A percentile compares a stretch with the other conserved stretches of the same genome.
These are phyloP conservation scores for Sphinx pinastri DNA, from an alignment of 2,888 invertebrate genomes.

Conservation along the genomic window DNA sequence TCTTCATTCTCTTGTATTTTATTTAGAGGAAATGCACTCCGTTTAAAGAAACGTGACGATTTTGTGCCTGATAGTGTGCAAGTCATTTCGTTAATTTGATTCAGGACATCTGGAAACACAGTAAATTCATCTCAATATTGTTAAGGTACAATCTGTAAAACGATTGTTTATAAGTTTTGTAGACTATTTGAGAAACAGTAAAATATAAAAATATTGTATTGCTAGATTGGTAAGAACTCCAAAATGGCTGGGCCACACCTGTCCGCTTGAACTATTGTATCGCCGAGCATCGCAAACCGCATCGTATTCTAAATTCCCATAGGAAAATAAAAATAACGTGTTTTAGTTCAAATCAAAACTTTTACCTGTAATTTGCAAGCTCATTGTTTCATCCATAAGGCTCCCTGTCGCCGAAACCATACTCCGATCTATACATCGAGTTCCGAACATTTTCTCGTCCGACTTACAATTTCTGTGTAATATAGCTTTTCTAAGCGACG, in stretches of 20 bases:
- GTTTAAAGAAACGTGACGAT: slow-evolving; percentile 34
- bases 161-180: not conserved
- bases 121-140: not conserved
- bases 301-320: no score
- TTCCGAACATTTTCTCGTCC: slow-evolving; percentile 14
- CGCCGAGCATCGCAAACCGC: no score
- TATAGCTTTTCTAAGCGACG: slow-evolving; percentile 66
- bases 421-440: not conserved
- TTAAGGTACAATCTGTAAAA: not conserved
- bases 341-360: no score
- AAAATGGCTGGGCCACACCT: no score
- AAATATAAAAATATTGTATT: no score
- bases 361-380: slow-evolving; percentile 73
- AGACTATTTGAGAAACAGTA: no score
- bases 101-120: slow-evolving; percentile 65
- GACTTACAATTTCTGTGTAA: slow-evolving; percentile 50
- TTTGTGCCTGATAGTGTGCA: slow-evolving; percentile 47
- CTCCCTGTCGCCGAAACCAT: slow-evolving; percentile 40
- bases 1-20: slow-evolving; percentile 29
- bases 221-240: no score
- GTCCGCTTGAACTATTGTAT: no score
- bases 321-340: no score
- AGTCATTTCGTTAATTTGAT: slow-evolving; percentile 71
- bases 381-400: slow-evolving; percentile 61
- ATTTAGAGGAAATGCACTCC: slow-evolving; percentile 24